Evolutionary conservation across 2,797 vertebrate species (phyloP), one percentile per base, ranked within the genome.

Genomic region (Cryptoblepharus egeriae): DNA sequence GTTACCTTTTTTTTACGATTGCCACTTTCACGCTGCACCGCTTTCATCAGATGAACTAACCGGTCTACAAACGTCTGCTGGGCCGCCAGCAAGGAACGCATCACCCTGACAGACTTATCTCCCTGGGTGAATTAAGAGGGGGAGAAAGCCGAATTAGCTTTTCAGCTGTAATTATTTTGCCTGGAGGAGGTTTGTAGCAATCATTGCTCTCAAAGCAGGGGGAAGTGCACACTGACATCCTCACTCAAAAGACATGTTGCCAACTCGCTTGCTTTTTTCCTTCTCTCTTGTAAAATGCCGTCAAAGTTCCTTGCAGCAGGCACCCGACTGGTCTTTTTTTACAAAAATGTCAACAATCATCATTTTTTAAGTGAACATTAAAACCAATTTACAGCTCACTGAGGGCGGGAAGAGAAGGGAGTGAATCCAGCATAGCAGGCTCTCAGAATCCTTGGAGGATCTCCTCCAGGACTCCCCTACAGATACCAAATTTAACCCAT

Each of bases 1-100:
- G 58, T 87, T 89, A 99, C 98, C 97, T 99, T 99, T 91, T 99
- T 99, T 92, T 98, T 99, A 76, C 98, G 97, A 89, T 99, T 99
- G 8, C 98, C 98, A 8, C 98, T 99, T 94, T 99, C 98, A 84
- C 98, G 95, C 87, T 99, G 98, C 81, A 99, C 98, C 0, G 98
- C 98, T 84, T 99, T 99, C 98, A 99, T 99, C 77, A 99, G 96
- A 87, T 98, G 97, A 89, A 99, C 98, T 86, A 99, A 95, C 13
- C 97, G 92, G 93, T 99, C 97, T 3, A 99, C 98, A 90, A 99
- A 99, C 0, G 98, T 99, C 94, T 99, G 98, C 93, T 99, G 98
- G 32, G 98, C 96, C 0, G 98, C 98, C 90, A 99, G 85, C 81
- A 99, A 96, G 0, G 98, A 99, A 4, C 98, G 97, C 98, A 99